Evolutionary conservation across 2,888 invertebrate genomes (phyloP), one percentile per base, ranked within the genome.

Genomic region (Carterocephalus palaemon): DNA sequence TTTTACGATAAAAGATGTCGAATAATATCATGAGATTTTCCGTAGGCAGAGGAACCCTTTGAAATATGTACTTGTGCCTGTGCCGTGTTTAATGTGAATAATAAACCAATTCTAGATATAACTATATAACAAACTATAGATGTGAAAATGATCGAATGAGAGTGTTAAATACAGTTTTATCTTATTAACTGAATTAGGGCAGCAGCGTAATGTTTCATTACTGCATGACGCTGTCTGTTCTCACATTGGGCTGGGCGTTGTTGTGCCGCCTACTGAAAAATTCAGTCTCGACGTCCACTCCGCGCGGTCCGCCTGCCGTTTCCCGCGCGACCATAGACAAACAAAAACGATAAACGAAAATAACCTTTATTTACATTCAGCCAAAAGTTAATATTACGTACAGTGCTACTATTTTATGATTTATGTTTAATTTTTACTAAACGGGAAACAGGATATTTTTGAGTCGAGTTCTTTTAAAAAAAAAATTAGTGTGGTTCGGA

Each of bases 271-370:
- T 78, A 82, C 83, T 40, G 40, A 76, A 80, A 80, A 78, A 73
- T 68, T 68, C 73, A 86, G 86, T 86, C 86, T 82, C 83, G 81
- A 63, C 78, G 87, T 87, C 85, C 82, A 75, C 88, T 88, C 88
- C 88, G 88, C 78, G 87, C 88, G 87, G 88, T 85, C 78, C 77
- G 83, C 87, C 85, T 70, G 87, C 76, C 75, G 70, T 75, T 77
- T 72, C 73, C 79, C 75, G 64, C 66, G 36, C 33, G 6, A 34
- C 5, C 47, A 49, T 19, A 19, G 51, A n/a, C n/a, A n/a, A n/a
- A n/a, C n/a, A n/a, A n/a, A n/a, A n/a, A 50, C 59, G 53, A 52
- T 59, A 57, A 58, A 64, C 62, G 47, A 65, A 54, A 64, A 56
- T 58, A 62, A 62, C 58, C 60, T 59, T 54, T 63, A 64, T 57